Evolutionary conservation across 2,113 vertebrate genomes (phyloP), one percentile per base, ranked within the genome.

Genomic region (Hypanus sabinus): DNA sequence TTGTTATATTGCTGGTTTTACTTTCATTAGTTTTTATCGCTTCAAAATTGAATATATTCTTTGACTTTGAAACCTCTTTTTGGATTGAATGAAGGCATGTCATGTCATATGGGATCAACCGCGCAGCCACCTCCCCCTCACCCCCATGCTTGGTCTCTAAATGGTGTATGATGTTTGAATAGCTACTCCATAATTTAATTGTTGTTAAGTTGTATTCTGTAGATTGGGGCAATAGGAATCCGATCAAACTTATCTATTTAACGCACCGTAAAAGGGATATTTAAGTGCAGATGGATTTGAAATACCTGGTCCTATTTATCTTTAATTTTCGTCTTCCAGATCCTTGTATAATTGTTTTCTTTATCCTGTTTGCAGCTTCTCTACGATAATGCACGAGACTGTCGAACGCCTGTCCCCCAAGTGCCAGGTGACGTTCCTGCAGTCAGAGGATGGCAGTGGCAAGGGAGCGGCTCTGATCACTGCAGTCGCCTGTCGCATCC

Each of bases 401-500:
- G 96, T 99, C 94, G 96, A 96, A 95, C 97, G 97, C 94, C 90
- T 99, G 96, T 97, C 98, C 0, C 99, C 99, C 0, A 96, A 97
- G 94, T 99, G 99, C 3, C 96, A 98, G 0, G 99, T 99, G 95
- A 97, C 97, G 8, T 98, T 99, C 95, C 95, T 98, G 91, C 98
- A 98, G 95, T 99, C 99, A 0, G 98, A 99, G 95, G 99, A 99
- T 0, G 99, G 99, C 95, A 99, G 99, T 0, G 99, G 99, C 36
- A 99, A 99, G 80, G 99, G 99, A 0, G 99, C 99, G 0, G 99
- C 99, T 0, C 98, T 99, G 93, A 99, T 99, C 96, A 98, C 99
- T 0, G 99, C 98, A 0, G 98, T 99, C 91, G 98, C 99, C 30
- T 99, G 98, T 65, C 97, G 99, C 90, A 96, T 98, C 94, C 97